Conservation (phyloP, 2,113 vertebrate species). For the Heterochromis multidens region DNA sequence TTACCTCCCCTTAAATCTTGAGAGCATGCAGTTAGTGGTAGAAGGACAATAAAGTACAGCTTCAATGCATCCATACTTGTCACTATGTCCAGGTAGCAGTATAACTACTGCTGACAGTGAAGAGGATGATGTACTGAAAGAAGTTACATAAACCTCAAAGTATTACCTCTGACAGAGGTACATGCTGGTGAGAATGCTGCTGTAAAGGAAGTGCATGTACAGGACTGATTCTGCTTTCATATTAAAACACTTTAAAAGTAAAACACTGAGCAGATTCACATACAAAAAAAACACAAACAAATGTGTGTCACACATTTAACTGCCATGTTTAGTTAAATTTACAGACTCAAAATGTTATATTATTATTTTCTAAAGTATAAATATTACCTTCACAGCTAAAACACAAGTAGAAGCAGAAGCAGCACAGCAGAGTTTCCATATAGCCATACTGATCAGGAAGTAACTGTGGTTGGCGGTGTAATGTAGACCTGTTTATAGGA, state of each 20-base stretch:
- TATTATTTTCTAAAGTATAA: not conserved
- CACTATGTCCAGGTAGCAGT: not conserved
- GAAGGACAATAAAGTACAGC: not conserved
- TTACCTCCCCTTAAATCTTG: not conserved
- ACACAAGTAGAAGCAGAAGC: not conserved
- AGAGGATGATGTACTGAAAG: not conserved
- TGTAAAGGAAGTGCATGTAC: not conserved
- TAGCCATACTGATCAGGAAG: not conserved
- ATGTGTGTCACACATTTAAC: rapidly evolving
- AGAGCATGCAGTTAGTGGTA: not conserved
- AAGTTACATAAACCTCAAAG: not conserved
- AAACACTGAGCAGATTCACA: not conserved
- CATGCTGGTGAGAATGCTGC: not conserved
- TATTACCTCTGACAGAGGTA: not conserved
- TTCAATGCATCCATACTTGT: not conserved
- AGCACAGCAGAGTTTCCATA: not conserved
- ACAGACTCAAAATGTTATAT: rapidly evolving
- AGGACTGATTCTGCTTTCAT: not conserved
- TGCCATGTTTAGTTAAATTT: not conserved
- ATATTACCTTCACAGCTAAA: rapidly evolving
- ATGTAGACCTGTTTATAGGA: rapidly evolving
- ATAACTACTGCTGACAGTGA: not conserved
- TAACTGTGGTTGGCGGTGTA: rapidly evolving
- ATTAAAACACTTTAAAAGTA: not conserved
- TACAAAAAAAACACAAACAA: not conserved